These are phyloP conservation scores for Onthophagus sagittarius DNA, from an alignment of 2,888 invertebrate species.

Conservation along the genomic window DNA sequence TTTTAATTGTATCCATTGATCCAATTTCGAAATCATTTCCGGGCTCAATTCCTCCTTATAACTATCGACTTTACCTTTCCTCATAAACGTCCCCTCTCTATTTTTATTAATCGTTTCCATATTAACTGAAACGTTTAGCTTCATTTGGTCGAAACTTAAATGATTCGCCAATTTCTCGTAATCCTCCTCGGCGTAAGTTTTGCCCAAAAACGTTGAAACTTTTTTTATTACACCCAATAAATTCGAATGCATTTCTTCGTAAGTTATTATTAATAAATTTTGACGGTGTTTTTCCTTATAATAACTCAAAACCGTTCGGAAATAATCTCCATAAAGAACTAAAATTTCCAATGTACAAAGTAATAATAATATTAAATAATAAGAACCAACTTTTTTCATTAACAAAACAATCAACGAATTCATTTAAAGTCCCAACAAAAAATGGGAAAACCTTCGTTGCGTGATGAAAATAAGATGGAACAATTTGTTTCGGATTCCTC, in stretches of 20 bases:
- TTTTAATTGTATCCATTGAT: not conserved
- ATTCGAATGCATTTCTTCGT: slow-evolving; percentile 40
- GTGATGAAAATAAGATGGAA: slow-evolving; percentile 28
- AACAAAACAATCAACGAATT: slow-evolving; percentile 19
- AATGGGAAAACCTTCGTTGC: slow-evolving; percentile 46
- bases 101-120: not conserved
- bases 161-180: slow-evolving; percentile 44
- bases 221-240: slow-evolving; percentile 43
- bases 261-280: slow-evolving; percentile 20
- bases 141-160: slow-evolving; percentile 52
- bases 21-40: not conserved
- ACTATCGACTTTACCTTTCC: not conserved
- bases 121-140: slow-evolving; percentile 50
- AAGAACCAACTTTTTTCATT: slow-evolving; percentile 55
- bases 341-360: slow-evolving; percentile 9
- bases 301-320: slow-evolving; percentile 11
- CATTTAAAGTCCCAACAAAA: slow-evolving; percentile 41
- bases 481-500: slow-evolving; percentile 27
- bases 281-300: slow-evolving; percentile 14
- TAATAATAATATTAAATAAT: not conserved
- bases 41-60: not conserved
- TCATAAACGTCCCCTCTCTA: not conserved
- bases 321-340: slow-evolving; percentile 34
- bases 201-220: slow-evolving; percentile 46
- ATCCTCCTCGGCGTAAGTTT: slow-evolving; percentile 39